These are phyloP conservation scores for Hyppa rectilinea DNA, from an alignment of 2,888 invertebrate species.

Conservation along the genomic window DNA sequence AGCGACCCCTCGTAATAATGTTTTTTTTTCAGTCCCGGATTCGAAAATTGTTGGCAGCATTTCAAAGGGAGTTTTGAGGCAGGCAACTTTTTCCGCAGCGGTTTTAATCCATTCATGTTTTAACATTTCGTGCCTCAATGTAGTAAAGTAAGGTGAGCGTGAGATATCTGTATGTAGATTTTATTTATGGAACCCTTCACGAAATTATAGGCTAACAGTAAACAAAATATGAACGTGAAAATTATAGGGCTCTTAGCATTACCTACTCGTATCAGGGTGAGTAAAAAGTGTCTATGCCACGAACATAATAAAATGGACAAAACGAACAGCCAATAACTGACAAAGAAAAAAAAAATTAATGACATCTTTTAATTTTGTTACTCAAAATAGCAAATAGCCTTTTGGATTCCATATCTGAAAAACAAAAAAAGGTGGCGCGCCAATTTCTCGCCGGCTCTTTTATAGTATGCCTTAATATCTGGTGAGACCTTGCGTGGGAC, in stretches of 20 bases:
- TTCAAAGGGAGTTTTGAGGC: constrained; percentile 50
- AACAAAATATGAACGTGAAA: background rate
- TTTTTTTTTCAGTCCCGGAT: constrained; percentile 18
- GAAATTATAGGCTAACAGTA: constrained; percentile 4
- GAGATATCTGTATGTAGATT: constrained; percentile 28
- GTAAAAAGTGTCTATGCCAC: background rate
- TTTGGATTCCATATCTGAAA: background rate
- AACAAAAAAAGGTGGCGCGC: constrained; percentile 9
- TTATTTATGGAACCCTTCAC: constrained; percentile 31
- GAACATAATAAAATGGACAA: background rate
- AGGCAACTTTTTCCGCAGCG: constrained; percentile 31
- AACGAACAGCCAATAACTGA: background rate
- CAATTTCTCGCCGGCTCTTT: background rate
- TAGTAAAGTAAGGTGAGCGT: constrained; percentile 24
- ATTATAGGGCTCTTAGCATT: constrained; percentile 10
- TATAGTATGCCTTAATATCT: background rate
- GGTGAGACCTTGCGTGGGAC: background rate
- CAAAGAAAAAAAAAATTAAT: background rate
- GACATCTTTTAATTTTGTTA: constrained; percentile 8
- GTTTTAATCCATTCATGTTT: constrained; percentile 43
- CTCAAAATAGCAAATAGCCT: constrained; percentile 1
- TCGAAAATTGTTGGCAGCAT: constrained; percentile 56
- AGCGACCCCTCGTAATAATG: background rate
- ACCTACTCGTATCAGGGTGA: background rate
- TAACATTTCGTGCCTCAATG: constrained; percentile 27